Percentiles rank a stretch among this genome's conserved stretches.
These are phyloP conservation scores for Catagonus wagneri DNA, from an alignment of 2,113 vertebrate genomes.

Conservation along the genomic window DNA sequence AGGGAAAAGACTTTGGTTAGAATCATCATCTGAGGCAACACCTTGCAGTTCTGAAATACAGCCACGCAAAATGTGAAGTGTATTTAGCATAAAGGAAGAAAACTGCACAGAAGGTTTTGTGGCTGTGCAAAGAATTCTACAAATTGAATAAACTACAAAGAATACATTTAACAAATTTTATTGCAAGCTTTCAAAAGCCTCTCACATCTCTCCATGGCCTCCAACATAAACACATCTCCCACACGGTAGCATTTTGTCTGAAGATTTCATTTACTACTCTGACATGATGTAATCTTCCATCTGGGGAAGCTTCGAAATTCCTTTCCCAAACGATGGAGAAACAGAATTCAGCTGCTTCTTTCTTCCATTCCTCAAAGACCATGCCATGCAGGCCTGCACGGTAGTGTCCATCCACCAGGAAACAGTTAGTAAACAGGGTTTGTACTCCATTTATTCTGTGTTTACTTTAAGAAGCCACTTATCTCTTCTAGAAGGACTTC, in stretches of 20 bases:
- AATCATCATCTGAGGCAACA: not conserved
- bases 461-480: constrained; percentile 87
- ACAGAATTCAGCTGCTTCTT: not conserved
- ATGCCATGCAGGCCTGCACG: constrained; percentile 67
- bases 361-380: constrained; percentile 75
- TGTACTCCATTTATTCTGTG: constrained; percentile 74
- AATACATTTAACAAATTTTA: constrained; percentile 13
- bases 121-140: not conserved
- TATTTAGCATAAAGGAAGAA: not conserved
- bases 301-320: not conserved
- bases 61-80: not conserved
- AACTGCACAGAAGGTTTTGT: not conserved
- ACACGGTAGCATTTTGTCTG: constrained; percentile 31
- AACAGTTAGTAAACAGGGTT: constrained; percentile 82
- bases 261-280: constrained; percentile 55
- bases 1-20: not conserved
- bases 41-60: not conserved
- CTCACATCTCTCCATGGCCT: constrained; percentile 19
- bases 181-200: constrained; percentile 52
- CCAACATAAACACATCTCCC: constrained; percentile 75
- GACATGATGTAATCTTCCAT: constrained; percentile 61
- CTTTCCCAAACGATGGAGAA: constrained; percentile 61
- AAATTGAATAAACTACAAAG: constrained; percentile 41
- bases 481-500: constrained; percentile 85
- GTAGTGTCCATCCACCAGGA: constrained; percentile 78